Evolutionary conservation across 2,113 vertebrate genomes (phyloP), one percentile per base, ranked within the genome.

Genomic region (Alethe castanea): DNA sequence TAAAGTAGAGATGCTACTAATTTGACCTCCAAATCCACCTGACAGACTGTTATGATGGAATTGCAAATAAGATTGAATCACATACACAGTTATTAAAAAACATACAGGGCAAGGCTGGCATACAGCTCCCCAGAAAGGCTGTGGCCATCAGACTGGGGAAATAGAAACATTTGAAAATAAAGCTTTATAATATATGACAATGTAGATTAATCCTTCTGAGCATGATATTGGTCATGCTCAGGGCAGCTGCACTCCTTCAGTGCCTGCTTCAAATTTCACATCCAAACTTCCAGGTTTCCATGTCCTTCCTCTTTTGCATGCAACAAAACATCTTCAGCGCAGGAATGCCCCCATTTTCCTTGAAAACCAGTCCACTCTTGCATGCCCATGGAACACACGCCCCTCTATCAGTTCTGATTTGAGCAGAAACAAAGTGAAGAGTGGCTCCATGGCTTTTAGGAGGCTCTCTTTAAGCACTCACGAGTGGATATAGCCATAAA

Each of bases 341-440:
- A 79, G 25, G 13, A 38, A 61, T 6, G 10, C 0, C 40, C 47
- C 11, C 2, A 1, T 36, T 86, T 69, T 12, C 35, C 31, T 56
- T 9, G 19, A 45, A 73, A 81, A 67, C 4, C 5, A 31, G 33
- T 5, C 19, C 8, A 25, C 15, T 14, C 13, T 8, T 25, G 4
- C 12, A 17, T 1, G 14, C 12, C 26, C 35, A 23, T 5, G 5
- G 8, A 79, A 38, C 35, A 69, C 33, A 22, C 9, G 20, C 2
- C 19, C 0, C 0, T 59, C 47, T 7, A 3, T 6, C 50, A 24
- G 42, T 7, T 59, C 60, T 29, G 6, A 45, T 36, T 6, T 17
- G 22, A 85, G 29, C 28, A 53, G 24, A 83, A 61, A 9, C 47
- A 56, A 40, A 72, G 1, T 31, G n/a, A 11, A 28, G 11, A 8